These are phyloP conservation scores for Acrocephalus kingi DNA, from an alignment of 2,113 vertebrate species.

Conservation along the genomic window DNA sequence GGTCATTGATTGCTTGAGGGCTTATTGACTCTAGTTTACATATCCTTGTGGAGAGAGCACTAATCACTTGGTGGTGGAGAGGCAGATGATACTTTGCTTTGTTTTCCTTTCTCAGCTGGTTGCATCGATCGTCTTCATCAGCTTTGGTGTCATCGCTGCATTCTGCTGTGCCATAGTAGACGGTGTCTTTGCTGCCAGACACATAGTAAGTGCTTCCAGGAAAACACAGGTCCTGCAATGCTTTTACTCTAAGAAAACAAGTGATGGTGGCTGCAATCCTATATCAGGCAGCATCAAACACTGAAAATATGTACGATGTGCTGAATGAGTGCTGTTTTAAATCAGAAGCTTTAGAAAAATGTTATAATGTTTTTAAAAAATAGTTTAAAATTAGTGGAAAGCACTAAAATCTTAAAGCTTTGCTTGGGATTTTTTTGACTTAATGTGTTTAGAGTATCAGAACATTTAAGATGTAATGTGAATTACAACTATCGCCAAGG, in stretches of 20 bases:
- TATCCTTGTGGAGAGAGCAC: background rate
- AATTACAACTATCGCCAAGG: background rate
- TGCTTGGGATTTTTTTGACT: background rate
- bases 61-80: background rate
- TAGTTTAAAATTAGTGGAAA: background rate
- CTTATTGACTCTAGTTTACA: background rate
- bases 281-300: background rate
- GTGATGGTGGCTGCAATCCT: background rate
- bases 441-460: background rate
- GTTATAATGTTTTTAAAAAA: background rate
- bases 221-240: background rate
- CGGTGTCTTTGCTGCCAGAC: constrained; percentile 95
- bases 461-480: background rate
- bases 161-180: constrained; percentile 99
- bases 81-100: constrained; percentile 23
- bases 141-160: constrained; percentile 95
- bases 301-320: background rate
- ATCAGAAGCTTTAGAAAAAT: background rate
- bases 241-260: background rate
- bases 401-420: background rate
- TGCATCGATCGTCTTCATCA: constrained; percentile 98
- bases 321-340: background rate
- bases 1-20: background rate
- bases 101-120: constrained; percentile 84
- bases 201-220: constrained; percentile 88